These are phyloP conservation scores for Mustela lutreola DNA, from an alignment of 2,113 vertebrate species.

Conservation along the genomic window DNA sequence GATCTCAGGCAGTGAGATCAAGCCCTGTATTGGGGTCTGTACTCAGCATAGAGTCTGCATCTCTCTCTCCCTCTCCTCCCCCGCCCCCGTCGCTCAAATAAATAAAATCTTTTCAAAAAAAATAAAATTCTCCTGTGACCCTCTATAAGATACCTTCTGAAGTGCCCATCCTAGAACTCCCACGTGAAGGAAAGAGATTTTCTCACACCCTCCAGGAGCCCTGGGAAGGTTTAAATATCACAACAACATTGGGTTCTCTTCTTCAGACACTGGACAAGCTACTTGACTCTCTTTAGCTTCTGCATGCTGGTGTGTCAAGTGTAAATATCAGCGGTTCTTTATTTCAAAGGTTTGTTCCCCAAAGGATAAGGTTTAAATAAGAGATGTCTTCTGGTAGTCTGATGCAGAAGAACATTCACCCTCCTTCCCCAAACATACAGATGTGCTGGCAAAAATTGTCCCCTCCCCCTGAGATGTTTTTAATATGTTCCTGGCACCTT, in stretches of 20 bases:
- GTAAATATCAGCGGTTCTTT: neutral
- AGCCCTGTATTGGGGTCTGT: neutral
- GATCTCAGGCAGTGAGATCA: neutral
- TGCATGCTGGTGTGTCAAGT: neutral
- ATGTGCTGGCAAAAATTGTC: neutral
- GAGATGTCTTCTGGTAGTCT: neutral
- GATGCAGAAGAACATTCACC: neutral
- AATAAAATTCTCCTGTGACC: neutral
- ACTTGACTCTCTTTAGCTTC: neutral
- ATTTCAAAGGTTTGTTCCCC: neutral
- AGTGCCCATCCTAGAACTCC: neutral
- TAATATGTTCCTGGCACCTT: neutral
- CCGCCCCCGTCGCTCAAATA: neutral
- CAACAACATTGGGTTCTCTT: neutral
- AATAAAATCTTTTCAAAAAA: neutral
- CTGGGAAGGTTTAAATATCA: neutral
- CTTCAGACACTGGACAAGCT: neutral
- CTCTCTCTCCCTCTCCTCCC: neutral
- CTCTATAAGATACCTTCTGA: neutral
- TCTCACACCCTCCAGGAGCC: neutral
- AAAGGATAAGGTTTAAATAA: neutral
- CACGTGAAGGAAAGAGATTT: neutral
- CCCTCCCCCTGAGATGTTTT: neutral
- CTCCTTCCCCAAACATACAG: neutral
- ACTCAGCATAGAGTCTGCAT: neutral